phyloP scores from a whole-genome alignment of 2,888 invertebrate species.

The Neocrepidodera transversa region DNA sequence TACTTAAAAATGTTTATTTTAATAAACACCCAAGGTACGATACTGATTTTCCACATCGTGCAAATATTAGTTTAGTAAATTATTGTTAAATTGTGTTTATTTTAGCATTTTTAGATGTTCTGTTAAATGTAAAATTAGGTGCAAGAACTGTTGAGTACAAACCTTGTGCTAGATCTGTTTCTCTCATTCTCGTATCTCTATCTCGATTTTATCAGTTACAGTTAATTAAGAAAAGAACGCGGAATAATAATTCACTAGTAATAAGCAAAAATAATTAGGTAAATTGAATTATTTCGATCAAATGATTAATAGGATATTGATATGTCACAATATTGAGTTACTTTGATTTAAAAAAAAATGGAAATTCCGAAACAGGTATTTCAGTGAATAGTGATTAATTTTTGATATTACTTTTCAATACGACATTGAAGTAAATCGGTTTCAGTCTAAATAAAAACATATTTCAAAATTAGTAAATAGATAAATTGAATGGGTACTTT shows the following conservation, averaged over 20 bases:
- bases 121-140: background rate
- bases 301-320: constrained; percentile 6
- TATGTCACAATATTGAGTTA: constrained; percentile 7
- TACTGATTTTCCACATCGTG: constrained; percentile 3
- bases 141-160: background rate
- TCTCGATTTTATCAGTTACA: constrained; percentile 12
- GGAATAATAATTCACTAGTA: background rate
- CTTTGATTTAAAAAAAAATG: constrained; percentile 2
- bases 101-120: too few species aligned
- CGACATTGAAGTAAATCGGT: too few species aligned
- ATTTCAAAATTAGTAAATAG: too few species aligned
- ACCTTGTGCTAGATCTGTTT: background rate
- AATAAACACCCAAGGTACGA: background rate
- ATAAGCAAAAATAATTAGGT: background rate
- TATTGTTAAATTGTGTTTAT: background rate
- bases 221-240: constrained; percentile 12
- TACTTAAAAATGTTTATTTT: constrained; percentile 17
- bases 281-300: constrained; percentile 1
- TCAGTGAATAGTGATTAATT: too few species aligned
- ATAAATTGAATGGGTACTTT: too few species aligned
- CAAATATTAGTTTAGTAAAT: constrained; percentile 14
- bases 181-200: background rate
- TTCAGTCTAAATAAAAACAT: too few species aligned
- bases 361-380: constrained; percentile 1
- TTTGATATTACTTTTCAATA: too few species aligned